phyloP scores from a whole-genome alignment of 2,113 vertebrate genomes.

The Microtus pennsylvanicus region DNA sequence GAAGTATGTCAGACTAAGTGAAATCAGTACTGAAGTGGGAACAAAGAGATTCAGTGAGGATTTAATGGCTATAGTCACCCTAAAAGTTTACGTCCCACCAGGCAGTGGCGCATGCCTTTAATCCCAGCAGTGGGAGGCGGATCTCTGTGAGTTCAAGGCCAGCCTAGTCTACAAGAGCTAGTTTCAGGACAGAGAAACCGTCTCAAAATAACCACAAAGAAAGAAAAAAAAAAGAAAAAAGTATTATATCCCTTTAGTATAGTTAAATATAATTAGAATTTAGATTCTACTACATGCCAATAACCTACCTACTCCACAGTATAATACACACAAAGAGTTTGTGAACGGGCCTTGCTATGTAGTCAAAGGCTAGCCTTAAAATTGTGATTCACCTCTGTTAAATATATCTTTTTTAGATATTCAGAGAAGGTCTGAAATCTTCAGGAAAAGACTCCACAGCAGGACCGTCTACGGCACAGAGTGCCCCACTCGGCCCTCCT shows the following conservation, averaged over 20 bases:
- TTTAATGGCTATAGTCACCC: slow-evolving; percentile 2
- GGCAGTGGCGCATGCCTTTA: too few species aligned
- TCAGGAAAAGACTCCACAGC: not conserved
- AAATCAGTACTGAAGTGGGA: slow-evolving; percentile 44
- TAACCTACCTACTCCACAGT: not conserved
- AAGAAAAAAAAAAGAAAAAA: too few species aligned
- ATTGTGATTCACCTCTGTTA: not conserved
- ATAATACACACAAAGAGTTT: not conserved
- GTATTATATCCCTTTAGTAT: not conserved
- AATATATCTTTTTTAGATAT: slow-evolving; percentile 13
- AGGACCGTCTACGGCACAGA: not conserved
- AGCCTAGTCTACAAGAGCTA: too few species aligned
- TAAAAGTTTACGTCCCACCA: not conserved
- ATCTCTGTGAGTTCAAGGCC: too few species aligned
- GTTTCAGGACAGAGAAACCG: too few species aligned
- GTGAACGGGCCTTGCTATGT: not conserved
- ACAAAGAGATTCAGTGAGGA: slow-evolving; percentile 41
- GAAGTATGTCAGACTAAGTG: not conserved
- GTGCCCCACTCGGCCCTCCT: not conserved
- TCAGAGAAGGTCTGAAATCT: not conserved
- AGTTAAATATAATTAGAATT: slow-evolving; percentile 48
- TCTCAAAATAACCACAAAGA: too few species aligned
- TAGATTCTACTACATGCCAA: not conserved
- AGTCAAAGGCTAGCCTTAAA: not conserved
- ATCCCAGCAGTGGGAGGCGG: too few species aligned